Base-by-base conservation (phyloP, 2,797 vertebrate genomes). In the Muscicapa comitata region DNA sequence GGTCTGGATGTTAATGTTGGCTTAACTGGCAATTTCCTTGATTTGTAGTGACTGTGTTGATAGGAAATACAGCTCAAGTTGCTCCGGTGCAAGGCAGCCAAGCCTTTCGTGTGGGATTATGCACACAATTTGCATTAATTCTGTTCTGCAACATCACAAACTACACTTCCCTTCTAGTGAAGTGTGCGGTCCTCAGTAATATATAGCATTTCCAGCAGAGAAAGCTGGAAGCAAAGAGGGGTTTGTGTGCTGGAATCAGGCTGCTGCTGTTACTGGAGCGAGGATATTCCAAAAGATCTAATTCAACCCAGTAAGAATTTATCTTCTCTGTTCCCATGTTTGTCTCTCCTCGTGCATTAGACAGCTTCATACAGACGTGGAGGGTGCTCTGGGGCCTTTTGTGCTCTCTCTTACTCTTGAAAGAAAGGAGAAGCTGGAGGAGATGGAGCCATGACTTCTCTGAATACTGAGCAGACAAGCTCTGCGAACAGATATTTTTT, bases 1-100 rank as follows among this genome's bases (percentile, higher is more conserved):
- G 92, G 86, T n/a, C 88, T 91, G 93, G 82, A 94, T 91, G 95
- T 96, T 96, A 96, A 85, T 86, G 84, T 91, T 94, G 94, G 91
- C 93, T 96, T 94, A 88, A 95, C 94, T 86, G 90, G 88, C 94
- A 90, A 94, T 96, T 96, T 86, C 91, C 95, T 94, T 96, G 92
- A 94, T 94, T 95, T 92, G 94, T 95, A 96, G 94, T 93, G 96
- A 96, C 92, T 97, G 95, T 77, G 95, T 94, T 95, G 94, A 96
- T 97, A 97, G 95, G 96, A 97, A 96, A 95, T 95, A 96, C 90
- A 88, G 95, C 93, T 94, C 92, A 79, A 96, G 95, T 78, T 86
- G 92, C 93, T 93, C 77, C 19, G 88, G 82, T 67, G 89, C 85
- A 25, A 94, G 78, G 28, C 91, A 90, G 95, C 91, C 87, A 92